Percentiles rank a stretch among this genome's conserved stretches.
phyloP scores from a whole-genome alignment of 2,888 invertebrate genomes.

The Steinernema scapterisci region DNA sequence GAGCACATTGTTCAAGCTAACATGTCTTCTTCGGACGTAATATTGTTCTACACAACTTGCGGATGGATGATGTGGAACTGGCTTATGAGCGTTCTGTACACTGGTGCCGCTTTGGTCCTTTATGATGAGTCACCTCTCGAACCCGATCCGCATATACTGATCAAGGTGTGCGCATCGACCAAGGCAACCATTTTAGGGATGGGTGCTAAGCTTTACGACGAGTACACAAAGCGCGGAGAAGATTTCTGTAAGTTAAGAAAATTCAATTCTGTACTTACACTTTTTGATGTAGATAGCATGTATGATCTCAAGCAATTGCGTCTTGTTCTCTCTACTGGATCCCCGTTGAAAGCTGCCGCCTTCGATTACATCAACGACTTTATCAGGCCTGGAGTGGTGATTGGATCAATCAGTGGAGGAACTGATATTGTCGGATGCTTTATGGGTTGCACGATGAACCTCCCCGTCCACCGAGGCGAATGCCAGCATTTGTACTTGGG shows the following conservation, averaged over 20 bases:
- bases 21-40: constrained; percentile 70
- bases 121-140: constrained; percentile 73
- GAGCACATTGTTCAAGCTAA: constrained; percentile 72
- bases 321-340: constrained; percentile 69
- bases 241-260: constrained; percentile 53
- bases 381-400: constrained; percentile 68
- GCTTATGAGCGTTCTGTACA: constrained; percentile 70
- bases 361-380: constrained; percentile 73
- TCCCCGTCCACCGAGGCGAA: constrained; percentile 73
- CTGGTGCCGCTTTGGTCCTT: constrained; percentile 70
- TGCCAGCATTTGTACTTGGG: constrained; percentile 72
- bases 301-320: constrained; percentile 70
- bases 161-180: constrained; percentile 66
- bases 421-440: constrained; percentile 74
- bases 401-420: constrained; percentile 70
- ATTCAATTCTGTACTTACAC: background rate
- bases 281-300: constrained; percentile 67
- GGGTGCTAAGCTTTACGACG: constrained; percentile 72
- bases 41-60: constrained; percentile 73
- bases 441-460: constrained; percentile 71
- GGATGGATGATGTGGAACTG: constrained; percentile 76
- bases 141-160: constrained; percentile 70
- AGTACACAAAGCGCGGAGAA: constrained; percentile 69
- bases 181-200: constrained; percentile 72
- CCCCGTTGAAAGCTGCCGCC: constrained; percentile 71